Base-by-base conservation (phyloP, 1,140 invertebrate genomes). In the Homarus americanus region DNA sequence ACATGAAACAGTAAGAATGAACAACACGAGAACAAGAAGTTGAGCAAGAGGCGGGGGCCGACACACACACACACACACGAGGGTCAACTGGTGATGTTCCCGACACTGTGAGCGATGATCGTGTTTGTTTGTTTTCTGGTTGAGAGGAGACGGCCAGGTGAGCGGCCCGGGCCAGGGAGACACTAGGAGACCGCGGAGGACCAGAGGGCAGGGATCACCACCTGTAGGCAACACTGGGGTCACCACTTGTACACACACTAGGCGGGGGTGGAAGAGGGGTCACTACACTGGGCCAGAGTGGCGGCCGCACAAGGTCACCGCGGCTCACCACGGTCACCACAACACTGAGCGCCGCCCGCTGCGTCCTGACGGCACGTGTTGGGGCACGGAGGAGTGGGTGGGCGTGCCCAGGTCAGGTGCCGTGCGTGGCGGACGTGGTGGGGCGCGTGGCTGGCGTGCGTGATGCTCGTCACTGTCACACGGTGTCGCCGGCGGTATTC, bases 401-500 rank as follows among this genome's bases (percentile, higher is more conserved):
- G 58, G 75, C 86, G 76, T 87, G 86, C 86, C 86, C 76, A 66
- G 83, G 86, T 87, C 75, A 79, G 76, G 86, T 63, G 85, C 73
- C 38, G 85, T 87, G 85, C 85, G 84, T 86, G 84, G 84, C 84
- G 72, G 69, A 86, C 84, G 84, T 86, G 84, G 84, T 34, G 49
- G 85, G 85, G 85, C 85, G 85, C 85, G 85, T 87, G 85, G 69
- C 85, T 28, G 85, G 49, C 85, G 85, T 87, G 85, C 85, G 86
- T 87, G 86, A 87, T 87, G 58, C 44, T 78, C 75, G 86, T 87
- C 86, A 79, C 75, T 87, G 86, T 87, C 86, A 87, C 86, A 79
- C 36, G 58, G 76, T 69, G 86, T 87, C 75, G 86, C 86, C 32
- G 79, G 66, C 79, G 49, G 86, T 88, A 88, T 83, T 82, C 79